Base-by-base conservation (phyloP, 2,888 invertebrate species). In the Anaspis maculata region DNA sequence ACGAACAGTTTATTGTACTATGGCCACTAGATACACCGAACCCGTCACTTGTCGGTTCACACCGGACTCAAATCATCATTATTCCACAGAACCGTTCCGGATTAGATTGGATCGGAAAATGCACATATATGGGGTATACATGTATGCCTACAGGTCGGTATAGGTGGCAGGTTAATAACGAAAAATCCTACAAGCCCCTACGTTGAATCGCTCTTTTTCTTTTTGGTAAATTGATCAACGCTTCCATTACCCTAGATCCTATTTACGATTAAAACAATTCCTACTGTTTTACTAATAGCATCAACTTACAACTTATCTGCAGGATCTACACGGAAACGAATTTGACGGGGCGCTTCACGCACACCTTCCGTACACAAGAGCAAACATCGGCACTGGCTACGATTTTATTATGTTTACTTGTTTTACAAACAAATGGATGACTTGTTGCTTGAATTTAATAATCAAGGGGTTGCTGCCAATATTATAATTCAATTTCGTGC, bases 401-500 rank as follows among this genome's bases (percentile, higher is more conserved):
- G n/a, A n/a, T n/a, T n/a, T n/a, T n/a, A n/a, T n/a, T n/a, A n/a
- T n/a, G n/a, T n/a, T n/a, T n/a, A n/a, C n/a, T n/a, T n/a, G 19
- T 6, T 19, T 19, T 19, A 6, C 19, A 19, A 6, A 22, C 22
- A 27, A 15, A 24, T n/a, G n/a, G n/a, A n/a, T n/a, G n/a, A 33
- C 37, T 28, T 37, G 37, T 37, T 37, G 37, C 29, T 13, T 19
- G 14, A 26, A 22, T 16, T 31, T 30, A 27, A 21, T 15, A 25
- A 12, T 13, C 19, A 27, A 32, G 22, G 27, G 31, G 22, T 22
- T 27, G 25, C 15, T 3, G 12, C 15, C 10, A 33, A 23, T 44
- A 55, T 54, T 54, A 54, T 53, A 55, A 56, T 56, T 54, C 50
- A 54, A 54, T 56, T 54, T 52, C 44, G 46, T 52, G 45, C n/a